Base-by-base conservation (phyloP, 2,113 vertebrate species). In the Forbesichthys agassizii region DNA sequence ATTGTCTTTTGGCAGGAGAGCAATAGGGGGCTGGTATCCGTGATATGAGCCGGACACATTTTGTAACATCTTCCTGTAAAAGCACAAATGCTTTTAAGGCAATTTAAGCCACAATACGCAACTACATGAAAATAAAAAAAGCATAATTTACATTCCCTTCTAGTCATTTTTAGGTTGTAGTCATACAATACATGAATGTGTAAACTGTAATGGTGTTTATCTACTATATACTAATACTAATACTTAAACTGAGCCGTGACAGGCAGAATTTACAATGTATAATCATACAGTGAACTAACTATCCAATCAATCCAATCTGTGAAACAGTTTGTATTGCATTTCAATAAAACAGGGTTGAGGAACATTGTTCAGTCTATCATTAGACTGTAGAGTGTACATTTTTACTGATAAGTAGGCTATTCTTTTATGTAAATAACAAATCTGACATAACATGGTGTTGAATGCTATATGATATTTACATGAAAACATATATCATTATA, bases 401-500 rank as follows among this genome's bases (percentile, higher is more conserved):
- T 20, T 20, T 20, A 20, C 20, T 20, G 20, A 27, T 27, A 27
- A 27, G 27, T 27, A 27, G 20, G 27, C 27, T 27, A 56, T 20
- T 48, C 11, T 5, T 74, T 64, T 66, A 48, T 63, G 58, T 14
- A 18, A 36, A 56, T 78, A 76, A 77, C 64, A 61, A 18, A 58
- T 46, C 11, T 82, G 78, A 85, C 79, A 77, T 65, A 57, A 49
- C 42, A 57, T 12, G 61, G 64, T 74, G 62, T 67, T 72, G 42
- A 60, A 67, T 56, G 65, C 57, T 81, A 66, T 72, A 69, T 51
- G 59, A 66, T 83, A 64, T 78, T 77, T 77, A 74, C 58, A 69
- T 64, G 81, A 46, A 85, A 77, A 74, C 42, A 12, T 54, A 62
- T 78, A 42, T 68, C 67, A 64, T 77, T 81, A 71, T 61, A 47